Evolutionary conservation across 2,113 vertebrate genomes (phyloP).

Genomic region (Limanda limanda): DNA sequence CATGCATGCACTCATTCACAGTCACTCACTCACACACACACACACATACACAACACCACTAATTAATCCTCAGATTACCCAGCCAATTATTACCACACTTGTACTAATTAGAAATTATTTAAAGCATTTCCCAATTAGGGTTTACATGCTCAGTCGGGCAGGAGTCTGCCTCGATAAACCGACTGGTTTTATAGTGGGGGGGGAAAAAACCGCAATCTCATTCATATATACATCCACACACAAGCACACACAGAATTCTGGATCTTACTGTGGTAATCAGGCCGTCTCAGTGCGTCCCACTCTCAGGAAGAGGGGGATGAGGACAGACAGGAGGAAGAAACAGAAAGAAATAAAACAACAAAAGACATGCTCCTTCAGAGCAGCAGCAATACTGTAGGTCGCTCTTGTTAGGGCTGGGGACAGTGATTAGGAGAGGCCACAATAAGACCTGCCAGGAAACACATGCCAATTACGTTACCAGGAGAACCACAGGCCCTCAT

Average conservation of each 20-base stretch:
- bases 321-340: slow-evolving; percentile 70
- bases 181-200: slow-evolving; percentile 66
- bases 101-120: slow-evolving; percentile 93
- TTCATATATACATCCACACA: slow-evolving; percentile 42
- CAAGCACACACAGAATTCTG: slow-evolving; percentile 51
- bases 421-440: slow-evolving; percentile 81
- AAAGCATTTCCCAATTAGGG: slow-evolving; percentile 90
- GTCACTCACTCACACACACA: slow-evolving; percentile 83
- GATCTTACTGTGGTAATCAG: slow-evolving; percentile 76
- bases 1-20: slow-evolving; percentile 82
- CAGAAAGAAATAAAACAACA: slow-evolving; percentile 79
- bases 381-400: slow-evolving; percentile 76
- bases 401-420: slow-evolving; percentile 80
- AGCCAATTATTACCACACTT: slow-evolving; percentile 92
- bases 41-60: slow-evolving; percentile 85
- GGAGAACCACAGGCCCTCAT: slow-evolving; percentile 78
- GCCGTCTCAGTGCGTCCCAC: slow-evolving; percentile 67
- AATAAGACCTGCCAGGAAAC: slow-evolving; percentile 81
- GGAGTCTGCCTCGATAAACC: slow-evolving; percentile 78
- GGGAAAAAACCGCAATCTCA: slow-evolving; percentile 33
- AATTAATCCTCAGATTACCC: slow-evolving; percentile 94
- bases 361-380: slow-evolving; percentile 79
- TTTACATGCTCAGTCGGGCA: slow-evolving; percentile 87
- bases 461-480: slow-evolving; percentile 85
- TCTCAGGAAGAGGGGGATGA: slow-evolving; percentile 66